Percentiles rank a stretch among this genome's conserved stretches.
Conservation (phyloP, 2,113 vertebrate genomes). For the Megaceryle maxima region DNA sequence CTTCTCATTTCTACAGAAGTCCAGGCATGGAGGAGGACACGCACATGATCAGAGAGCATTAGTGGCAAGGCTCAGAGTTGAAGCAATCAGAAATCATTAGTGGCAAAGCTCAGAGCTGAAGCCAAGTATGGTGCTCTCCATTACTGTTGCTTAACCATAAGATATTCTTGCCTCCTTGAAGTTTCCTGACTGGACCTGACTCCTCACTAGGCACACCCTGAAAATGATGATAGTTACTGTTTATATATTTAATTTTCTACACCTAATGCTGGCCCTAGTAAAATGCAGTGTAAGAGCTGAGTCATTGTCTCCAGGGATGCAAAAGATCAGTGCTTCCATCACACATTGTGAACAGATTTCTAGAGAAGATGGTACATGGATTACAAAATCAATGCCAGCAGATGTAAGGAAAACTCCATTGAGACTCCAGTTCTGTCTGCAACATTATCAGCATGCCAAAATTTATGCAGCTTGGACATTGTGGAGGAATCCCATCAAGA, state of each 20-base stretch:
- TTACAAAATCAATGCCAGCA: neutral
- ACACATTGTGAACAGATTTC: neutral
- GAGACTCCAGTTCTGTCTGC: neutral
- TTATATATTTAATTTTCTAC: neutral
- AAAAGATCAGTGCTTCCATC: neutral
- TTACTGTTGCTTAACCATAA: neutral
- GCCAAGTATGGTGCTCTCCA: neutral
- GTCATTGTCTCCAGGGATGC: accelerated
- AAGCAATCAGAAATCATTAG: neutral
- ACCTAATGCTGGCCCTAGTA: neutral
- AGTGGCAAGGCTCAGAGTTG: neutral
- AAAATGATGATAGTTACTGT: neutral
- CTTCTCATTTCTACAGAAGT: neutral
- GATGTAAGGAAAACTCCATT: neutral
- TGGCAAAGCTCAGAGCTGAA: neutral
- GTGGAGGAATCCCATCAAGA: neutral
- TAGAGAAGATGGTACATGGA: neutral
- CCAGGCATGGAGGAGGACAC: neutral
- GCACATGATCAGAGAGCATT: neutral
- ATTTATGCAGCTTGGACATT: neutral
- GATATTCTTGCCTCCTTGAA: neutral
- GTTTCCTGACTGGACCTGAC: neutral
- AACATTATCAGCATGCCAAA: neutral
- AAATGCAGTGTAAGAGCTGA: neutral
- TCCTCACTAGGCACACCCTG: neutral